Base-by-base conservation (phyloP, 2,888 invertebrate genomes). In the Lapara coniferarum region DNA sequence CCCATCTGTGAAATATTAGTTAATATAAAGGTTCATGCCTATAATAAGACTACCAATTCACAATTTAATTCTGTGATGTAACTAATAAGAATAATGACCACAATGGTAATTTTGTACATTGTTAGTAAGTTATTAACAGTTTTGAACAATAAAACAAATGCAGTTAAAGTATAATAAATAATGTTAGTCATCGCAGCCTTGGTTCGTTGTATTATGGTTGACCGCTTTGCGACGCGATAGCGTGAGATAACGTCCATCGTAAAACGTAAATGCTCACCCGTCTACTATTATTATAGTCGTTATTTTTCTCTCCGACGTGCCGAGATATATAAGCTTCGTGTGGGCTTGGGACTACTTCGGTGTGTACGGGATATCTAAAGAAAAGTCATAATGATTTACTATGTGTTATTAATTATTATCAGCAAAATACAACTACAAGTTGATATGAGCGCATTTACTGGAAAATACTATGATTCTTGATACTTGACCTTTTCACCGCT, bases 271-370 rank as follows among this genome's bases (percentile, higher is more conserved):
- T 67, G 81, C 87, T 86, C 87, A 96, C 96, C 88, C 95, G 91
- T 76, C 95, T 89, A 44, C 91, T 94, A 77, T 94, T 95, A 80
- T 95, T 95, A 75, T 95, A 95, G 78, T 96, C 96, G 80, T 97
- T 97, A 79, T 96, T 97, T 82, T 97, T 97, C 0, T 97, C 97
- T 82, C 97, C 97, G 63, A 98, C 97, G 83, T 98, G 98, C 25
- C 98, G 94, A 0, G 98, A 98, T 67, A 98, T 98, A 84, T 98
- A 98, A 51, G 97, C 97, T 81, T 97, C 97, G 83, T 97, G 97
- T 0, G 97, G 97, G 87, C 97, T 97, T 0, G 96, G 96, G 2
- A 96, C 95, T 25, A 94, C 94, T 74, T 97, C 97, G 0, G 95
- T 94, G 84, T 96, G 96, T 16, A 95, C 95, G 0, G 96, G 95